A percentile compares a stretch with the other conserved stretches of the same genome.
Evolutionary conservation across 2,797 vertebrate species (phyloP).

Genomic region (Perdix hodgsoniae): DNA sequence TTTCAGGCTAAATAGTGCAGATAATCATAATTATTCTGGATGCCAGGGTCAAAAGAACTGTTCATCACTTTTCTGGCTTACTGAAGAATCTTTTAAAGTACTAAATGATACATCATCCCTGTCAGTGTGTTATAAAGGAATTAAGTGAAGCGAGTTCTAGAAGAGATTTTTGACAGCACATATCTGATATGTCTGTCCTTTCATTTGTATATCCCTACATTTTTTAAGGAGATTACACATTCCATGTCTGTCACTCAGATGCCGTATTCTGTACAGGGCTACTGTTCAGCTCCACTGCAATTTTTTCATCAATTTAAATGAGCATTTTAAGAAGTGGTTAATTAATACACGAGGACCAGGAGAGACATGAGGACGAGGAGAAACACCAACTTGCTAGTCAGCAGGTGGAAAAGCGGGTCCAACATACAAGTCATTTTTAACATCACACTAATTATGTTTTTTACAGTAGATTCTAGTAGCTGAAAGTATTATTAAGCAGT

Average conservation of each 20-base stretch:
- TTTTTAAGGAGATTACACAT: conserved; percentile 53
- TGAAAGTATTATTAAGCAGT: not conserved
- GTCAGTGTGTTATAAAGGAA: conserved; percentile 76
- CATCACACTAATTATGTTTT: not conserved
- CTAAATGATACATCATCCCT: conserved; percentile 79
- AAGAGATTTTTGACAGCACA: conserved; percentile 73
- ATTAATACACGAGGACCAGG: not conserved
- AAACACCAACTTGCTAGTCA: not conserved
- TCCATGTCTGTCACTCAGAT: conserved; percentile 43
- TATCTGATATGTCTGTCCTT: conserved; percentile 67
- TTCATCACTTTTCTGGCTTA: conserved; percentile 76
- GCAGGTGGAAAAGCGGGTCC: not conserved
- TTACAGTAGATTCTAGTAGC: not conserved
- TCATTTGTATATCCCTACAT: conserved; percentile 54
- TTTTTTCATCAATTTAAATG: conserved; percentile 39
- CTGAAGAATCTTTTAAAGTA: conserved; percentile 78
- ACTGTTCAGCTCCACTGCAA: not conserved
- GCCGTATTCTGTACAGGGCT: not conserved
- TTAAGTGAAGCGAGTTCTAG: conserved; percentile 77
- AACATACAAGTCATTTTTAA: not conserved
- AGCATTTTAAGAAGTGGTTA: conserved; percentile 9
- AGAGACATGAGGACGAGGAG: too few species aligned
- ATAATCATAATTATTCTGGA: conserved; percentile 81
- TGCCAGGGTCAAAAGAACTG: conserved; percentile 75
- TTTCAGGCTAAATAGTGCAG: conserved; percentile 80